Conservation (phyloP, 2,888 invertebrate genomes). For the Patella pellucida region DNA sequence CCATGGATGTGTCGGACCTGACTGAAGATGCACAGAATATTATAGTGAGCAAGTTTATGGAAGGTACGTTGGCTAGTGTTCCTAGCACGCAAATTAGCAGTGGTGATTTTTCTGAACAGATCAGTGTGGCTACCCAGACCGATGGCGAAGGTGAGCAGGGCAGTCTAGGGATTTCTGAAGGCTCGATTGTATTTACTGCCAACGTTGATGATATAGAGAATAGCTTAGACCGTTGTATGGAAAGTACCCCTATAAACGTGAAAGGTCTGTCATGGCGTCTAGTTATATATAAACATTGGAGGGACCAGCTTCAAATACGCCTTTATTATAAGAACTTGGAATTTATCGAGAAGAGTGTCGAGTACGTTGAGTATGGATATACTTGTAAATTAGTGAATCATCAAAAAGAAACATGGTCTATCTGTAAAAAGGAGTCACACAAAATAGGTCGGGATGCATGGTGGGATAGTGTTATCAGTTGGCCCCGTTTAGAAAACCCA, state of each 20-base stretch:
- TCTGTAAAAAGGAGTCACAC: background rate
- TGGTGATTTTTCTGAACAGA: slow-evolving; percentile 2
- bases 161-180: background rate
- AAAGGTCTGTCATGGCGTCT: background rate
- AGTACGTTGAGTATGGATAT: slow-evolving; percentile 5
- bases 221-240: background rate
- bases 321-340: background rate
- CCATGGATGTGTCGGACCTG: background rate
- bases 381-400: background rate
- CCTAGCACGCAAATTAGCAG: background rate
- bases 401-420: background rate
- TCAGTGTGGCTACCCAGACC: background rate
- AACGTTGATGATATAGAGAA: background rate
- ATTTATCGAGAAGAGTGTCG: background rate
- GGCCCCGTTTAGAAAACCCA: background rate
- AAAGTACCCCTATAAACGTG: background rate
- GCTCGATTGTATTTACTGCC: background rate
- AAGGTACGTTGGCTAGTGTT: background rate
- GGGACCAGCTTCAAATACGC: background rate
- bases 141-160: background rate
- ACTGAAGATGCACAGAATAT: background rate
- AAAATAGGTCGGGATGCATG: background rate
- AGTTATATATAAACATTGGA: background rate
- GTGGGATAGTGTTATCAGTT: slow-evolving; percentile 3
- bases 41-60: background rate